Percentiles rank a stretch among this genome's conserved stretches.
Evolutionary conservation across 2,888 invertebrate genomes (phyloP).

Genomic region (Nasonia oneida): DNA sequence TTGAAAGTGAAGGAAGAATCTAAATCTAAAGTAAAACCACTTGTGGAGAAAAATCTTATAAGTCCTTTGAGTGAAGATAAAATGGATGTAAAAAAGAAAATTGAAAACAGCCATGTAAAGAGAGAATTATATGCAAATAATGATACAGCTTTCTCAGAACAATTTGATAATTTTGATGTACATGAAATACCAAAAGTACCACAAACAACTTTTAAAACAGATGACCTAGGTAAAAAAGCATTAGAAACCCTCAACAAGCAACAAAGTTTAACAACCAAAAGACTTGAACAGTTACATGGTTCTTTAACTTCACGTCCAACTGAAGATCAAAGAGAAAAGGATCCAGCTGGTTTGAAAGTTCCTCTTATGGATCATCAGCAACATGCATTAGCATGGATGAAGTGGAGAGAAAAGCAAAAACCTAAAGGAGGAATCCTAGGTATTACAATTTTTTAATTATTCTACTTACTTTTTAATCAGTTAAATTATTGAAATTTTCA

Average conservation of each 20-base stretch:
- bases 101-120: not conserved
- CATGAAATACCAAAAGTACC: slow-evolving; percentile 49
- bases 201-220: slow-evolving; percentile 26
- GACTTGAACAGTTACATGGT: slow-evolving; percentile 86
- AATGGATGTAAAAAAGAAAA: not conserved
- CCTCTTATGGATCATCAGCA: slow-evolving; percentile 91
- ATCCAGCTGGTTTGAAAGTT: slow-evolving; percentile 84
- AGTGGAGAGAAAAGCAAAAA: slow-evolving; percentile 93
- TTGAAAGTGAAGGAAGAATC: not conserved
- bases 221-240: slow-evolving; percentile 78
- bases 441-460: slow-evolving; percentile 70
- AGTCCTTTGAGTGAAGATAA: slow-evolving; percentile 18
- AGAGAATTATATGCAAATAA: not conserved
- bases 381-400: slow-evolving; percentile 92
- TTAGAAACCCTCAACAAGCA: slow-evolving; percentile 86
- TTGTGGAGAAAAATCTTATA: not conserved
- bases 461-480: slow-evolving; percentile 6
- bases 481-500: slow-evolving; percentile 21
- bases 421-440: slow-evolving; percentile 93
- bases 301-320: slow-evolving; percentile 85
- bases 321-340: slow-evolving; percentile 81
- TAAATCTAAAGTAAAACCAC: slow-evolving; percentile 19
- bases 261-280: slow-evolving; percentile 85
- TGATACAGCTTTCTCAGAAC: not conserved
- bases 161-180: slow-evolving; percentile 46